Percentiles rank a stretch among this genome's conserved stretches.
Evolutionary conservation across 2,797 vertebrate species (phyloP).

Genomic region (Anisognathus igniventris): DNA sequence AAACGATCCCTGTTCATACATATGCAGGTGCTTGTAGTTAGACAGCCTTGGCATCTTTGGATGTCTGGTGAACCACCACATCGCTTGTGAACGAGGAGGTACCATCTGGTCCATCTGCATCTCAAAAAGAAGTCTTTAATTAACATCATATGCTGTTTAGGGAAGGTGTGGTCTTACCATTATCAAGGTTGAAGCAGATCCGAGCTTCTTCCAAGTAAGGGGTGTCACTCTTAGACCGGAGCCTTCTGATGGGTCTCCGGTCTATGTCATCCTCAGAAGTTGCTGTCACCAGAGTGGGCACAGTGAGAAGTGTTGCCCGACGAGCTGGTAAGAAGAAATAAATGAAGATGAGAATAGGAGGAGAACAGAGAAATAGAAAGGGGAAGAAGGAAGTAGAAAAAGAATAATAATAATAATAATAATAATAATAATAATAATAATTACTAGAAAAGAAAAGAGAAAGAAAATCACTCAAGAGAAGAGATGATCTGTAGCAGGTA

Average conservation of each 20-base stretch:
- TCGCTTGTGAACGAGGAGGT: not conserved
- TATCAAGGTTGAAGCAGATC: conserved; percentile 90
- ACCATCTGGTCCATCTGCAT: not conserved
- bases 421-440: not conserved
- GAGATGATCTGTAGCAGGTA: not conserved
- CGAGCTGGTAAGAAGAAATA: conserved; percentile 71
- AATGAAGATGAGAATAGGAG: not conserved
- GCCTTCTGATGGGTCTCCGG: conserved; percentile 89
- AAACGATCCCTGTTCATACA: not conserved
- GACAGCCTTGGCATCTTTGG: not conserved
- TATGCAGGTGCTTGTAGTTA: not conserved
- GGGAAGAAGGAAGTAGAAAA: not conserved
- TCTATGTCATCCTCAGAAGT: conserved; percentile 88
- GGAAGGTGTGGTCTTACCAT: conserved; percentile 79
- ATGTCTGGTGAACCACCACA: not conserved
- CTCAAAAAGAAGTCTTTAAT: not conserved
- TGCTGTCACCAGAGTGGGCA: conserved; percentile 91
- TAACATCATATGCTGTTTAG: not conserved
- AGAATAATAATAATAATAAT: too few species aligned
- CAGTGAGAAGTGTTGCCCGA: conserved; percentile 83
- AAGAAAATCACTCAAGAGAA: not conserved
- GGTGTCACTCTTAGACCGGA: conserved; percentile 94
- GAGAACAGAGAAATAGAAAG: not conserved
- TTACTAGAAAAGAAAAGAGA: not conserved
- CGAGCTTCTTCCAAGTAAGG: conserved; percentile 89